Base-by-base conservation (phyloP, 2,888 invertebrate genomes). In the Euzetes globulus region DNA sequence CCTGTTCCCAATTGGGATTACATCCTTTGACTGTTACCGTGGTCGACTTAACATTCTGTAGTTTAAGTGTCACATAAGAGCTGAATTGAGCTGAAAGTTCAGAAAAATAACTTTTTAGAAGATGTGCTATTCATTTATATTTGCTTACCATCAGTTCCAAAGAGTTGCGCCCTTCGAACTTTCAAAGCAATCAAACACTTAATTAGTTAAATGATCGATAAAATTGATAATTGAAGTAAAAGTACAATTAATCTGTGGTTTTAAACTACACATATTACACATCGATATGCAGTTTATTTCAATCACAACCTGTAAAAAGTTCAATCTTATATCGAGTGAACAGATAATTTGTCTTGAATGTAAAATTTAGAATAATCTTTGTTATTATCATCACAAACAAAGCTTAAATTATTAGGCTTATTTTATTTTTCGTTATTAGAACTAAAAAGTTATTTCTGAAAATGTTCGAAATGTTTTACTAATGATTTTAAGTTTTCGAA, bases 31-130 rank as follows among this genome's bases (percentile, higher is more conserved):
- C 95, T 81, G 94, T 92, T 82, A 94, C 92, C 82, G 96, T 97
- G 79, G 96, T 95, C 78, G 95, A 94, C 87, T 96, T 97, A 83
- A 97, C 96, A 88, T 94, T 95, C 86, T 96, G 95, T 80, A 97
- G 88, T 85, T 96, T 97, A 81, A 97, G 87, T 79, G 94, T 94
- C 84, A 94, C 94, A 87, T 97, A 97, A 79, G 94, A 91, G 87
- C 94, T 94, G 86, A 91, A 92, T 85, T 94, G 93, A 84, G 90
- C 88, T 86, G 89, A 89, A 72, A 17, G n/a, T 70, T n/a, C 13
- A 72, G 6, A 58, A 1, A 63, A 58, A 25, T 9, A 65, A 19
- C 65, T 72, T 15, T n/a, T 58, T 63, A 5, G 33, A 29, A 37
- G 37, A 19, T n/a, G 3, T 52, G 55, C 58, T 52, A 70, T 63